Conservation (phyloP, 2,113 vertebrate genomes). For the Phalacrocorax carbo region DNA sequence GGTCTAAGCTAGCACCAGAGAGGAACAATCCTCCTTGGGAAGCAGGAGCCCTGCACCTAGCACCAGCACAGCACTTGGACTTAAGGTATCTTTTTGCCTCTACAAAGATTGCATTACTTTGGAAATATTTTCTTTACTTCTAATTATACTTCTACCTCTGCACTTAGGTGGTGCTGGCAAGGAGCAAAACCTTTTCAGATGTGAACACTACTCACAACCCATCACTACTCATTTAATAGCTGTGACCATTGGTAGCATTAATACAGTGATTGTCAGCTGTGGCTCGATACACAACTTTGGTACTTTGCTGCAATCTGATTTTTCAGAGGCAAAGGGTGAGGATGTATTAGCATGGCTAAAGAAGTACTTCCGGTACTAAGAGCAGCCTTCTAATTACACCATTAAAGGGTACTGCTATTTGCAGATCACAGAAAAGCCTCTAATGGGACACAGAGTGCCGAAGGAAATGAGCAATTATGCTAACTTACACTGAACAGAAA, state of each 20-base stretch:
- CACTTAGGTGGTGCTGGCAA: neutral
- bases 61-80: neutral
- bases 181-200: neutral
- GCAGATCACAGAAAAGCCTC: conserved; percentile 54
- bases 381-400: conserved; percentile 38
- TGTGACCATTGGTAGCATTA: neutral
- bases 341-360: neutral
- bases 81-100: neutral
- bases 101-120: neutral
- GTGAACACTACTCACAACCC: neutral
- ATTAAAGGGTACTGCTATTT: conserved; percentile 50
- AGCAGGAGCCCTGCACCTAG: neutral
- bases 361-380: conserved; percentile 26
- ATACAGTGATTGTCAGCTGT: neutral
- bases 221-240: neutral
- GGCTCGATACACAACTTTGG: neutral
- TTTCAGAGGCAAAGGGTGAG: neutral
- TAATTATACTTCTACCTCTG: neutral
- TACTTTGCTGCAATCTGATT: neutral
- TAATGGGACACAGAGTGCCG: conserved; percentile 53
- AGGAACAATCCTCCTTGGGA: neutral
- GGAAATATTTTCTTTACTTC: neutral
- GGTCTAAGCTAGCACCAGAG: neutral
- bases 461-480: conserved; percentile 63
- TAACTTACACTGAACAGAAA: conserved; percentile 63